Evolutionary conservation across 2,888 invertebrate species (phyloP).

Genomic region (Spodoptera picta): DNA sequence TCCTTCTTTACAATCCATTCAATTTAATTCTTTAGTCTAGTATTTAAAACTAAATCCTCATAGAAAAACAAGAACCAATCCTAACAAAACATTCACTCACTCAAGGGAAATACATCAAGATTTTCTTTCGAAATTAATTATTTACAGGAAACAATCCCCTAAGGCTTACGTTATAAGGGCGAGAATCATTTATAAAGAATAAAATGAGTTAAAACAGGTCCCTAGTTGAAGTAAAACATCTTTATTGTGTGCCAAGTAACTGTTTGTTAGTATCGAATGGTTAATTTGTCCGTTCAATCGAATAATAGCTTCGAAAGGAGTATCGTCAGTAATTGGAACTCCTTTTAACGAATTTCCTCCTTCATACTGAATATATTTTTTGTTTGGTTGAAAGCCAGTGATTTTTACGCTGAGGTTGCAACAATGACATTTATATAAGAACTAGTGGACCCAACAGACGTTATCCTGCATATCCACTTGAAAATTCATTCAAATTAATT

Average conservation of each 20-base stretch:
- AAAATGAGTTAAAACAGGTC: conserved; percentile 17
- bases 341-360: conserved; percentile 29
- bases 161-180: conserved; percentile 24
- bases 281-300: conserved; percentile 48
- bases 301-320: conserved; percentile 43
- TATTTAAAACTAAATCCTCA: conserved; percentile 33
- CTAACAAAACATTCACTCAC: conserved; percentile 50
- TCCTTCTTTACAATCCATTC: too few relatives aligned
- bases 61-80: conserved; percentile 37
- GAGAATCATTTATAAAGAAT: conserved; percentile 35
- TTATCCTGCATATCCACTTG: too few relatives aligned
- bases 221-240: conserved; percentile 40
- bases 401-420: too few relatives aligned
- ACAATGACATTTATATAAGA: too few relatives aligned
- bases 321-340: conserved; percentile 41
- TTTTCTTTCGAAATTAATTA: conserved; percentile 51
- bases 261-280: conserved; percentile 54
- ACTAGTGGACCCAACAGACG: too few relatives aligned
- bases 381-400: too few relatives aligned
- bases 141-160: conserved; percentile 50
- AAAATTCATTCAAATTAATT: too few relatives aligned
- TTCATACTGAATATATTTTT: neutral
- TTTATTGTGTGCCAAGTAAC: conserved; percentile 52
- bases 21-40: neutral
- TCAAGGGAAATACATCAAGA: conserved; percentile 60